Base-by-base conservation (phyloP, 2,888 invertebrate genomes). In the Alloscopus bannaensis region DNA sequence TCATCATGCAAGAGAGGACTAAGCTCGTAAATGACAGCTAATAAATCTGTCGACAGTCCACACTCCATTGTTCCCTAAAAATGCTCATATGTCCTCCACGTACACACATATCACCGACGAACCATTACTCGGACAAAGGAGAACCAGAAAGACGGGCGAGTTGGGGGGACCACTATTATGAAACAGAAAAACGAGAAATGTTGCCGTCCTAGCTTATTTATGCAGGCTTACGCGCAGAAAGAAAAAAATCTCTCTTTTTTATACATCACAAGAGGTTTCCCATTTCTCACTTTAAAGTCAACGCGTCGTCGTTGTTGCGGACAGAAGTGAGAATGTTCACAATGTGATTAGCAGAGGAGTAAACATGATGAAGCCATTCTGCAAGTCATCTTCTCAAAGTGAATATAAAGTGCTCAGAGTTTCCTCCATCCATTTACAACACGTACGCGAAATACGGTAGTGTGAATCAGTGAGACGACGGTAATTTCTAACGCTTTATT, bases 41-140 rank as follows among this genome's bases (percentile, higher is more conserved):
- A 78, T 78, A 78, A 78, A 78, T 78, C 78, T 71, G 65, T 78
- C 78, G 71, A 71, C 71, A 78, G 78, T 71, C 65, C 69, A 76
- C 69, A 69, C 69, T 70, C 70, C 42, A 77, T 77, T 77, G 77
- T 77, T 45, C 70, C 70, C 52, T 29, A 68, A 70, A 70, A 77
- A 52, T 29, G 47, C 64, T 68, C 66, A 64, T 64, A 57, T 69
- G 76, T 69, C 29, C 20, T 68, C 47, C 20, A 47, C 52, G 57
- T 60, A 64, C 20, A 22, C 50, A 40, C 65, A 55, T 24, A 60
- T 62, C 60, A 82, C 40, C n/a, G n/a, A n/a, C n/a, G 57, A 72
- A 59, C 81, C 47, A 75, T 59, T 79, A 72, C 57, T 68, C 22
- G 42, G 52, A 24, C 60, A 68, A 60, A 62, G 62, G 40, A 26